These are phyloP conservation scores for Alviniconcha marisindica DNA, from an alignment of 1,140 invertebrate species.

Conservation along the genomic window DNA sequence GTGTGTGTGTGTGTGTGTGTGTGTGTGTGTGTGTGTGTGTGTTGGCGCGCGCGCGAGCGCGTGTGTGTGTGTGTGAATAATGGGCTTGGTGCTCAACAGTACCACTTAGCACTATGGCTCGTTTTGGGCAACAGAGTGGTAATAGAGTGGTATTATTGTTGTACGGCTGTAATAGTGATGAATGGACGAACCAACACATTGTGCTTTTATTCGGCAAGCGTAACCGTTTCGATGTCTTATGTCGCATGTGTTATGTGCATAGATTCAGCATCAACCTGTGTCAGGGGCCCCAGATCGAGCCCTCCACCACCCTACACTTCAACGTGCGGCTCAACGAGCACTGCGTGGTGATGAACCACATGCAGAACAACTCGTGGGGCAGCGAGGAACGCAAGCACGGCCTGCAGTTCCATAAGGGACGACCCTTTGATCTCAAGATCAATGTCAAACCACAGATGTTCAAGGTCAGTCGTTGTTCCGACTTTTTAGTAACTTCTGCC, in stretches of 20 bases:
- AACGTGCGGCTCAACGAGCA: constrained; percentile 77
- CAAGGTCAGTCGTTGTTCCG: constrained; percentile 81
- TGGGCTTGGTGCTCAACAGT: no score
- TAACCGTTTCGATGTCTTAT: neutral
- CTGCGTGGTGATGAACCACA: constrained; percentile 84
- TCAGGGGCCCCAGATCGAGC: constrained; percentile 39
- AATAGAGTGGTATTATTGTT: no score
- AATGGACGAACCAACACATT: neutral
- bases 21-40: no score
- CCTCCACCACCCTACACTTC: constrained; percentile 85
- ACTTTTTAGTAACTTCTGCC: no score
- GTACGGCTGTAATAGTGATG: neutral
- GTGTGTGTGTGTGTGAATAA: no score
- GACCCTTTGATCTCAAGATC: constrained; percentile 85
- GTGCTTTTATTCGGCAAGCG: neutral
- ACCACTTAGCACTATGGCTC: no score
- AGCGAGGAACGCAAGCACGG: constrained; percentile 83
- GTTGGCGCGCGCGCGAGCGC: no score
- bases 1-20: no score
- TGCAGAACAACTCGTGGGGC: constrained; percentile 81
- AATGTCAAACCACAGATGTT: constrained; percentile 82
- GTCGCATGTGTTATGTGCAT: constrained; percentile 36
- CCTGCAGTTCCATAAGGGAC: constrained; percentile 81
- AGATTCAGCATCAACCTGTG: constrained; percentile 82
- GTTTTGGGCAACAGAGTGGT: no score